Evolutionary conservation across 2,888 invertebrate species (phyloP), one percentile per base, ranked within the genome.

Genomic region (Xanthia icteritia): DNA sequence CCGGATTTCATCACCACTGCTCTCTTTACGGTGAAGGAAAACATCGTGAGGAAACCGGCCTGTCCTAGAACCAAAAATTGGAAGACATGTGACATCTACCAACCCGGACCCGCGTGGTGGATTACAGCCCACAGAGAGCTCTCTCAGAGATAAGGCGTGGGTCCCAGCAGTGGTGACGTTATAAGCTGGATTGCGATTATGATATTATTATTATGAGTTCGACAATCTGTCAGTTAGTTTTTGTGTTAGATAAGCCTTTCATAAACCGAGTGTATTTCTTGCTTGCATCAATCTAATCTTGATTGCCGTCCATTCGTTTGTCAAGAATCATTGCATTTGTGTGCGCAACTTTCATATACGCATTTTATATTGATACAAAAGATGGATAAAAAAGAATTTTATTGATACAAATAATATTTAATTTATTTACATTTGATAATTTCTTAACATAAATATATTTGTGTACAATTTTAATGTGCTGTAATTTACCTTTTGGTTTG

Each of bases 311-410:
- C 73, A 58, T 27, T 45, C 51, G n/a, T 61, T 68, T 17, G 36
- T 60, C 36, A 60, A 39, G 27, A 27, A 48, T 17, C 20, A 54
- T 13, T 51, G 13, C 45, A 4, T 45, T 20, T 20, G 13, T 23
- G 15, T 54, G 36, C 60, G 23, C n/a, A 23, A 17, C 11, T 42
- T 65, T 27, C 27, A 65, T n/a, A 11, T 15, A 31, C 9, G 13
- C 4, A 17, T 56, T 31, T 23, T 48, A 75, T 81, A 36, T 81
- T 48, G 0, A 58, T 81, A 42, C 81, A 65, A 80, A 58, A 45
- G 13, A 31, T 66, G 13, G 20, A 27, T 45, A 27, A 23, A 45
- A 54, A 31, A 23, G 45, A 48, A 27, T 56, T 45, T 76, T 77
- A 27, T 9, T 15, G 0, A 27, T 17, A 51, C 5, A 77, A 48